Conservation (phyloP, 2,888 invertebrate genomes). For the Andricus quercusramuli region DNA sequence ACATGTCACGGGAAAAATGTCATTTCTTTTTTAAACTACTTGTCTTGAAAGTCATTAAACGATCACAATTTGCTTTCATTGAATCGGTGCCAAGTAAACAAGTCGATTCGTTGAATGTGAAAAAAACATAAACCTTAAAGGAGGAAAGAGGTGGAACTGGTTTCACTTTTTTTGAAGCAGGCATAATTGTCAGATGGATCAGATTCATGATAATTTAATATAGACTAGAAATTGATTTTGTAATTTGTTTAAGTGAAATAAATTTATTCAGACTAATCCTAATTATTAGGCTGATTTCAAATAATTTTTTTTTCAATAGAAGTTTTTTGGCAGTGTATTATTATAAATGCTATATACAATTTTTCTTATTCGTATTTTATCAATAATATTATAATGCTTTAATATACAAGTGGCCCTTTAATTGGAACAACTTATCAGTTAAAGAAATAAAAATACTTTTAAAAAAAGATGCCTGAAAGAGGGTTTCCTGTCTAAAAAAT, state of each 20-base stretch:
- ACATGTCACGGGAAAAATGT: constrained; percentile 13
- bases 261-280: too few species aligned
- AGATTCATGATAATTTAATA: not conserved
- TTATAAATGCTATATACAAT: too few species aligned
- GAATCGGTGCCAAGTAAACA: constrained; percentile 29
- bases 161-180: constrained; percentile 4
- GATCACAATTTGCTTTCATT: constrained; percentile 31
- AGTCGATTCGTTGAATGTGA: constrained; percentile 2
- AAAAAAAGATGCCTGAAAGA: not conserved
- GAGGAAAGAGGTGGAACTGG: not conserved
- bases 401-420: not conserved
- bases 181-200: not conserved
- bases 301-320: too few species aligned
- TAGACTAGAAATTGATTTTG: too few species aligned
- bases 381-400: too few species aligned
- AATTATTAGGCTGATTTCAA: too few species aligned
- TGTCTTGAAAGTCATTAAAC: constrained; percentile 20
- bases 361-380: too few species aligned
- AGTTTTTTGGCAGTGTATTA: too few species aligned
- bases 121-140: not conserved
- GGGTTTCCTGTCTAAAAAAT: not conserved
- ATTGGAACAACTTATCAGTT: not conserved
- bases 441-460: not conserved
- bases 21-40: constrained; percentile 16
- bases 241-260: too few species aligned